Percentiles rank a stretch among this genome's conserved stretches.
Conservation (phyloP, 2,113 vertebrate genomes). For the Fukomys damarensis region DNA sequence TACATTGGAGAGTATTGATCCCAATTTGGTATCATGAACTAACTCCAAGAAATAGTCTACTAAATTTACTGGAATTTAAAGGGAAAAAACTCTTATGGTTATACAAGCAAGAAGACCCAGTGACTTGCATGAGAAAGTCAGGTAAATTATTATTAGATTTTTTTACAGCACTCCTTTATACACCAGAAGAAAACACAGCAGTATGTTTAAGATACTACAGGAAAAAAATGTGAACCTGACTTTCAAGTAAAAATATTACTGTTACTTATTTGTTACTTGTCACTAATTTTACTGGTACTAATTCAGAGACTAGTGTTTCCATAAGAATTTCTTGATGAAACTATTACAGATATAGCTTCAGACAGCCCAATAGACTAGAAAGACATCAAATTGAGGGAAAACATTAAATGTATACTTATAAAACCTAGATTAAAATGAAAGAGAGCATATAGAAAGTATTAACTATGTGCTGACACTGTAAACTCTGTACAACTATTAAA, state of each 20-base stretch:
- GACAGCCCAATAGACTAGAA: background rate
- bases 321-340: background rate
- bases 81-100: background rate
- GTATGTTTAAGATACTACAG: background rate
- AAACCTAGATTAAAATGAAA: background rate
- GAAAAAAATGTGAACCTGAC: slow-evolving; percentile 10
- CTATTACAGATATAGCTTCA: background rate
- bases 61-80: background rate
- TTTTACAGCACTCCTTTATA: background rate
- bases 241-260: background rate
- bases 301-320: background rate
- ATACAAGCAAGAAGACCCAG: background rate
- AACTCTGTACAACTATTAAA: background rate
- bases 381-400: background rate
- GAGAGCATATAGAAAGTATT: background rate
- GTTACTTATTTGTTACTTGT: background rate
- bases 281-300: background rate
- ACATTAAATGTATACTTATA: background rate
- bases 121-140: background rate
- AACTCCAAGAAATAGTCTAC: background rate
- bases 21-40: background rate
- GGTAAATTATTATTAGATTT: background rate
- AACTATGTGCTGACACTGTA: background rate
- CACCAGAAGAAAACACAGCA: background rate
- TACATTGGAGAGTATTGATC: background rate